A percentile compares a stretch with the other conserved stretches of the same genome.
Conservation (phyloP, 1,140 invertebrate genomes). For the Portunus trituberculatus region DNA sequence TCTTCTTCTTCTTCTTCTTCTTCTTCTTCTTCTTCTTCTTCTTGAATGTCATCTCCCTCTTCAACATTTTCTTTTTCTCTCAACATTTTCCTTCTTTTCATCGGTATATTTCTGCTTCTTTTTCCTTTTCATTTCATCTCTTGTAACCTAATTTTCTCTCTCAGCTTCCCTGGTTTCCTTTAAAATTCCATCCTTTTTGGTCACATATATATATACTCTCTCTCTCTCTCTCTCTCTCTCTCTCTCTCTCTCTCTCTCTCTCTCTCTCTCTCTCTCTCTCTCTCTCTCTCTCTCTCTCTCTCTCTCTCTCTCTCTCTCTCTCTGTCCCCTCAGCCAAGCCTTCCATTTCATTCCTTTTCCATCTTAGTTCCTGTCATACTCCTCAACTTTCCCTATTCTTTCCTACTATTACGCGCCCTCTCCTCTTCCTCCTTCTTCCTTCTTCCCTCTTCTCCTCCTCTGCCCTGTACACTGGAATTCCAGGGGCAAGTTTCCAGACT, state of each 20-base stretch:
- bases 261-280: neutral
- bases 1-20: neutral
- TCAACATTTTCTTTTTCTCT: neutral
- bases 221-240: neutral
- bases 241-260: neutral
- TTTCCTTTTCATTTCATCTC: no score
- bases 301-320: neutral
- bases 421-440: neutral
- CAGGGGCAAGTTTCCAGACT: slow-evolving; percentile 9
- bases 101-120: no score
- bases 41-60: neutral
- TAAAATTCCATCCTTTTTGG: neutral
- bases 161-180: no score
- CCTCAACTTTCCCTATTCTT: neutral
- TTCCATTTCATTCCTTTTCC: neutral
- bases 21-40: neutral
- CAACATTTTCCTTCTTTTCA: neutral
- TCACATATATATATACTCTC: neutral
- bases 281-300: neutral
- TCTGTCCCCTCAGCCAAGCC: neutral
- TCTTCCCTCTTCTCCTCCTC: neutral
- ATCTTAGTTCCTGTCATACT: neutral
- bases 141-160: neutral
- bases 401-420: neutral
- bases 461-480: neutral